These are phyloP conservation scores for Leucoraja ocellata DNA, from an alignment of 2,797 vertebrate genomes.

Conservation along the genomic window DNA sequence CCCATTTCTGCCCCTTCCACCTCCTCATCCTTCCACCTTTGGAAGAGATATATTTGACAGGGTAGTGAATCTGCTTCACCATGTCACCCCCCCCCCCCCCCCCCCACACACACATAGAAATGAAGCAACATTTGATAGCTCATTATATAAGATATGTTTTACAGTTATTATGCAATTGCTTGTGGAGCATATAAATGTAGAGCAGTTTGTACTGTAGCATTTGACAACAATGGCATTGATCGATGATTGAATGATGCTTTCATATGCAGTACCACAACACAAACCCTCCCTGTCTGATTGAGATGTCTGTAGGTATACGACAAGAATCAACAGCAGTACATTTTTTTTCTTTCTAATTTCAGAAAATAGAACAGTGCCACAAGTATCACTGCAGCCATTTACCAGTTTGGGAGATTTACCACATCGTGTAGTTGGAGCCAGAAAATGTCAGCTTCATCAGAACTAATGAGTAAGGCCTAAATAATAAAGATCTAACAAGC, in stretches of 20 bases:
- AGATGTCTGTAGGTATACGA: background rate
- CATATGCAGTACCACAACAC: background rate
- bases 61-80: background rate
- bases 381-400: too few relatives aligned
- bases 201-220: background rate
- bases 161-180: background rate
- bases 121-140: background rate
- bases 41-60: background rate
- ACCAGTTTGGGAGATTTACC: too few relatives aligned
- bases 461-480: background rate
- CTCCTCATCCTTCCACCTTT: background rate
- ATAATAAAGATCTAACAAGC: background rate
- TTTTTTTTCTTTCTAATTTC: background rate
- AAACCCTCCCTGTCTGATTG: background rate
- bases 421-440: background rate
- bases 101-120: background rate
- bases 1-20: too few relatives aligned
- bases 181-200: background rate
- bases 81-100: too few relatives aligned
- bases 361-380: background rate
- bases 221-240: background rate
- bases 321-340: background rate
- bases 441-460: background rate
- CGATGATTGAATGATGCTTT: background rate
- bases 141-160: background rate